Evolutionary conservation across 2,113 vertebrate genomes (phyloP), one percentile per base, ranked within the genome.

Genomic region (Apistogramma diplotaenia): DNA sequence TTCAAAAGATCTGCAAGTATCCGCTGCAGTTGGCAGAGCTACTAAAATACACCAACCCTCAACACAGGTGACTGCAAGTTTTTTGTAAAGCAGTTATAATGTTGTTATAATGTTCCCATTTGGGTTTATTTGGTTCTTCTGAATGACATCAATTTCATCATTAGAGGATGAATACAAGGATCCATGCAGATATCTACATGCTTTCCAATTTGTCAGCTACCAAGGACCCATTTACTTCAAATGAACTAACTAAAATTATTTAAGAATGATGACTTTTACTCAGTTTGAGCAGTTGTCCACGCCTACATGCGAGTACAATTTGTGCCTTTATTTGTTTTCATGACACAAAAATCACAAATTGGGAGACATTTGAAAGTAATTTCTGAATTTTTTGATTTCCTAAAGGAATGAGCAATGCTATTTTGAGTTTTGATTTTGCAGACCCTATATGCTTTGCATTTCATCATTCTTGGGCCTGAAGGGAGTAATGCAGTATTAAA

Each of bases 1-100:
- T 99, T 71, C 98, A 99, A 94, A 99, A 99, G 91, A 99, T 99
- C 94, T 99, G 98, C 96, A 99, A 99, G 87, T 99, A 99, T 33
- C 98, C 97, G 0, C 93, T 99, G 76, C 98, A 99, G 62, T 94
- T 99, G 89, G 97, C 97, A 0, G 97, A 99, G 80, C 95, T 99
- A 85, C 97, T 99, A 81, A 99, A 99, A 80, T 99, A 99, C 90
- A 99, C 98, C 37, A 97, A 95, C 80, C 97, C 97, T 31, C 97
- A 98, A 76, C 97, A 99, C 94, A 97, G 97, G 97, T 97, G 87
- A 60, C 10, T 6, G 1, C 15, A 62, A 18, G 6, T 23, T 19
- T 25, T 51, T 67, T 51, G 18, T 29, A 43, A 49, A 49, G 46
- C 40, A 49, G 65, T 70, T 25, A 49, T 25, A 70, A 70, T 49